Percentiles rank a stretch among this genome's conserved stretches.
phyloP scores from a whole-genome alignment of 2,888 invertebrate genomes.

The Actias luna region DNA sequence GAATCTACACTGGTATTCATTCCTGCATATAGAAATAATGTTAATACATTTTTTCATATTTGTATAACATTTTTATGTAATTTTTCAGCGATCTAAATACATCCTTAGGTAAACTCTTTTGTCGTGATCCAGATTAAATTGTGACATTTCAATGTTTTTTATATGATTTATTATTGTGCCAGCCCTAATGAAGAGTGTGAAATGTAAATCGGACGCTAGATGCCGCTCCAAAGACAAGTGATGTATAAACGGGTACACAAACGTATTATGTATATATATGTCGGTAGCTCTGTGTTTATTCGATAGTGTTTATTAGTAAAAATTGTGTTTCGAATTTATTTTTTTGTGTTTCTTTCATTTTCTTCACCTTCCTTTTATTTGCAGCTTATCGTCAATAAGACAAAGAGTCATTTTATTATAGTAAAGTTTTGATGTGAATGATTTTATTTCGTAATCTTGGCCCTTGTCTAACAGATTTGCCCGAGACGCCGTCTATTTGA shows the following conservation, averaged over 20 bases:
- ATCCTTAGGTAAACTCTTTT: background rate
- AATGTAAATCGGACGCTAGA: slow-evolving; percentile 9
- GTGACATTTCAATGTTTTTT: background rate
- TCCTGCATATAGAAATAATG: too few species aligned
- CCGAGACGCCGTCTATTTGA: background rate
- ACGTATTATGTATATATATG: slow-evolving; percentile 58
- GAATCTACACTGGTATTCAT: too few species aligned
- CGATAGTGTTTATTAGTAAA: slow-evolving; percentile 49
- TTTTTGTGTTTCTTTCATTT: slow-evolving; percentile 53
- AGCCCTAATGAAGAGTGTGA: slow-evolving; percentile 7
- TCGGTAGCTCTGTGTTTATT: slow-evolving; percentile 33
- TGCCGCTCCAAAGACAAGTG: slow-evolving; percentile 28
- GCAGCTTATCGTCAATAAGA: background rate
- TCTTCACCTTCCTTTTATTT: slow-evolving; percentile 15
- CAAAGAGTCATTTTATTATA: too few species aligned
- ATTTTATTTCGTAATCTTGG: too few species aligned
- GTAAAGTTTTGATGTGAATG: too few species aligned
- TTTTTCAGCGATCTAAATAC: background rate
- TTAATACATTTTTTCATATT: background rate
- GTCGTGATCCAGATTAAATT: background rate
- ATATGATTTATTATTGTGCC: background rate
- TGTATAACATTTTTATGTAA: too few species aligned
- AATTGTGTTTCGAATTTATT: slow-evolving; percentile 52
- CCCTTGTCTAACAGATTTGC: too few species aligned
- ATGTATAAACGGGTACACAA: slow-evolving; percentile 39